Evolutionary conservation across 2,888 invertebrate species (phyloP), one percentile per base, ranked within the genome.

Genomic region (Trachelus iudaicus): DNA sequence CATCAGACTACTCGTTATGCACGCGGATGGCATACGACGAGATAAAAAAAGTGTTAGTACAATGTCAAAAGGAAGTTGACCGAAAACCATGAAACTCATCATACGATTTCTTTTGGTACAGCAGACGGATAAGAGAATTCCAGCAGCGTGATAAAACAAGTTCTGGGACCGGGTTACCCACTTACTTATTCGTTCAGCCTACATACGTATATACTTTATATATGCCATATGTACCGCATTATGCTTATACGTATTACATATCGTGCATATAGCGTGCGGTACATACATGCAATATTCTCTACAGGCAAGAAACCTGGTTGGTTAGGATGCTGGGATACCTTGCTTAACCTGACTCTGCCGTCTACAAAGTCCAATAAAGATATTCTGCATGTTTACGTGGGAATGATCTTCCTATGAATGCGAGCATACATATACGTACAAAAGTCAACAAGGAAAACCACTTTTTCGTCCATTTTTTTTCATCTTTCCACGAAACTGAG

Each of bases 91-190:
- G 15, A 56, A 56, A 56, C 2, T 56, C 15, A 40, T 6, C 56
- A 56, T 9, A 23, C 1, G 35, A 77, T 77, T 74, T 68, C 31
- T 31, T 73, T 56, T 23, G 23, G 23, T 9, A 56, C 56, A 56
- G 23, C 9, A 56, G 23, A 23, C 56, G 23, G 23, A 56, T 56
- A 56, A 56, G 56, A 56, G 56, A 56, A 56, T 56, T 56, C 56
- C 56, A 56, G 23, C 56, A 56, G 56, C 56, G 87, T 85, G 86
- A 85, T 86, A 83, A 86, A 89, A 89, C 89, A 85, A 86, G 90
- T 89, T 90, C 87, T 84, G 86, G 87, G 89, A 90, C 89, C 88
- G 88, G 90, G 90, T 90, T 87, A 90, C 89, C 90, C 88, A 89
- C 88, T 88, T 90, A 77, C 77, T 15, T 79, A 79, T 79, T 76